Percentiles rank a stretch among this genome's conserved stretches.
phyloP scores from a whole-genome alignment of 2,797 vertebrate genomes.

The Acipenser ruthenus region DNA sequence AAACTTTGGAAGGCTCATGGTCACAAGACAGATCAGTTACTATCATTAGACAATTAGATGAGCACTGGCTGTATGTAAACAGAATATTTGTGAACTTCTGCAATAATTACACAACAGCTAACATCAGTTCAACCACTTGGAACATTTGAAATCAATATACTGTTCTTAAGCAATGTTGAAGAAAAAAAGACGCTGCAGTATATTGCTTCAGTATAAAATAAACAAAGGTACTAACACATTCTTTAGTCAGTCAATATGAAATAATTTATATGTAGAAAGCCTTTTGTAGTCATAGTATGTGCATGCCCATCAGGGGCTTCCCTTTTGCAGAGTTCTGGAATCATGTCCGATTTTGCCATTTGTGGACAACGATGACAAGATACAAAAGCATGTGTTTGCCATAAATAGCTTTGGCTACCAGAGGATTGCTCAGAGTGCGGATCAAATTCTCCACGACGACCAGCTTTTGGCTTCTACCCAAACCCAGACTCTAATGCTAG shows the following conservation, averaged over 20 bases:
- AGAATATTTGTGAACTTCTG: too few species aligned
- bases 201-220: too few species aligned
- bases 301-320: constrained; percentile 39
- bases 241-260: too few species aligned
- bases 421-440: constrained; percentile 66
- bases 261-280: too few species aligned
- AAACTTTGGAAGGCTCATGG: constrained; percentile 20
- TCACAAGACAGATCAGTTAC: constrained; percentile 4
- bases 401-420: constrained; percentile 83
- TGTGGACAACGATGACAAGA: constrained; percentile 86
- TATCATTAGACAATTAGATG: not conserved
- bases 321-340: constrained; percentile 63
- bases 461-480: constrained; percentile 51
- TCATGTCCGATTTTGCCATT: constrained; percentile 79
- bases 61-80: too few species aligned
- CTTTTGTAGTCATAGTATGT: not conserved
- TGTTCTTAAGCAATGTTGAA: too few species aligned
- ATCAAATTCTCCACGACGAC: constrained; percentile 83
- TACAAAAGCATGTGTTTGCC: constrained; percentile 84
- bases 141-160: too few species aligned
- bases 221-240: too few species aligned
- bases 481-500: constrained; percentile 41
- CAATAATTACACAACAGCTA: too few species aligned
- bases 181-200: too few species aligned
- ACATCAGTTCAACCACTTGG: too few species aligned